phyloP scores from a whole-genome alignment of 2,797 vertebrate genomes.

The Mionectes olivaceus region DNA sequence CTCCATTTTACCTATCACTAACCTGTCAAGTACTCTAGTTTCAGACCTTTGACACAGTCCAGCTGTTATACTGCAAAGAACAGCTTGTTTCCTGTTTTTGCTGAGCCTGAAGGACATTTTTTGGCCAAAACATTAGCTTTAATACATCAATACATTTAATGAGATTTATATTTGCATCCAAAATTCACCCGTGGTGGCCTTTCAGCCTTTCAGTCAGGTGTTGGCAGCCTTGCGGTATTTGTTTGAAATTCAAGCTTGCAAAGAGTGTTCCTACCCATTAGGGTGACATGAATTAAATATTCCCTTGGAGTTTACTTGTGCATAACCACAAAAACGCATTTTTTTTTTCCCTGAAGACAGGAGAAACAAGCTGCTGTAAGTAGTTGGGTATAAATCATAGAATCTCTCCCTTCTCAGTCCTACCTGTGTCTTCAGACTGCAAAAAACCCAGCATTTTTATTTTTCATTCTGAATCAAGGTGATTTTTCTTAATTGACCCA shows the following conservation, averaged over 20 bases:
- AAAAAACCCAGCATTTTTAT: background rate
- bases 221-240: background rate
- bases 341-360: background rate
- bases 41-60: slow-evolving; percentile 18
- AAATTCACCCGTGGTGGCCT: slow-evolving; percentile 9
- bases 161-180: slow-evolving; percentile 54
- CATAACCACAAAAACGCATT: background rate
- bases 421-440: background rate
- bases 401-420: background rate
- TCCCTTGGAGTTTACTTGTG: background rate
- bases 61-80: slow-evolving; percentile 34
- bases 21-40: slow-evolving; percentile 11
- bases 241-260: slow-evolving; percentile 18
- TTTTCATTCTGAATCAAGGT: background rate
- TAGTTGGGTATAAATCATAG: background rate
- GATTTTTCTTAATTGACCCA: background rate
- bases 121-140: slow-evolving; percentile 42
- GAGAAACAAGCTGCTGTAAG: background rate
- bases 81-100: slow-evolving; percentile 40
- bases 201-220: slow-evolving; percentile 38
- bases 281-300: slow-evolving; percentile 17
- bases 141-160: slow-evolving; percentile 56
- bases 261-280: slow-evolving; percentile 1
- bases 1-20: background rate
- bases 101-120: slow-evolving; percentile 34